Percentiles rank a stretch among this genome's conserved stretches.
Conservation (phyloP, 2,797 vertebrate genomes). For the Ibycter americanus region DNA sequence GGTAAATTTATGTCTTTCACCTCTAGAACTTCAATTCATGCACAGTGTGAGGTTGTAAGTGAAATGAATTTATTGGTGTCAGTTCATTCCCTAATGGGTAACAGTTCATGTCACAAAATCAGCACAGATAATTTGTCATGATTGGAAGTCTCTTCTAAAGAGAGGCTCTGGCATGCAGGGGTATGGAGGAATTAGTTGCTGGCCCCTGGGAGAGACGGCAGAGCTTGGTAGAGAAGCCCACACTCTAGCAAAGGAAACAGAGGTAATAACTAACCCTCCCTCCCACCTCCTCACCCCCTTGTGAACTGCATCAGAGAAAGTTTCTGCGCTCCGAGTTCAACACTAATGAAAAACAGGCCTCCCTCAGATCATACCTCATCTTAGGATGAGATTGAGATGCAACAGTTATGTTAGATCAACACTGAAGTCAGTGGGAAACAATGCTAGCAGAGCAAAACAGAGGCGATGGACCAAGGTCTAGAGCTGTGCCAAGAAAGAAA, state of each 20-base stretch:
- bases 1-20: conserved; percentile 68
- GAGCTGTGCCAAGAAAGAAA: conserved; percentile 70
- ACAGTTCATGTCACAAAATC: conserved; percentile 66
- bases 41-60: conserved; percentile 40
- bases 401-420: conserved; percentile 60
- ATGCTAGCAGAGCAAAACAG: conserved; percentile 49
- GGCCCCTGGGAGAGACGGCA: conserved; percentile 3
- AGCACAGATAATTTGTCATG: conserved; percentile 63
- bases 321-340: conserved; percentile 49
- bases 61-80: conserved; percentile 72
- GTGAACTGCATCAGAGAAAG: conserved; percentile 59
- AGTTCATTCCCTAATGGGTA: conserved; percentile 68
- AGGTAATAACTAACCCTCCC: conserved; percentile 54
- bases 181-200: conserved; percentile 46
- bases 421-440: conserved; percentile 69
- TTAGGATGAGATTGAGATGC: conserved; percentile 64
- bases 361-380: conserved; percentile 13
- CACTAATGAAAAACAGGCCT: conserved; percentile 76
- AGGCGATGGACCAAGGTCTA: conserved; percentile 54
- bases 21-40: conserved; percentile 54
- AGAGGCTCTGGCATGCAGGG: not conserved
- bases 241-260: conserved; percentile 34
- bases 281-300: conserved; percentile 36
- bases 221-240: conserved; percentile 4
- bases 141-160: conserved; percentile 58